Conservation (phyloP, 37 sponge, comb jelly and placozoan genomes). For the Mnemiopsis leidyi region DNA sequence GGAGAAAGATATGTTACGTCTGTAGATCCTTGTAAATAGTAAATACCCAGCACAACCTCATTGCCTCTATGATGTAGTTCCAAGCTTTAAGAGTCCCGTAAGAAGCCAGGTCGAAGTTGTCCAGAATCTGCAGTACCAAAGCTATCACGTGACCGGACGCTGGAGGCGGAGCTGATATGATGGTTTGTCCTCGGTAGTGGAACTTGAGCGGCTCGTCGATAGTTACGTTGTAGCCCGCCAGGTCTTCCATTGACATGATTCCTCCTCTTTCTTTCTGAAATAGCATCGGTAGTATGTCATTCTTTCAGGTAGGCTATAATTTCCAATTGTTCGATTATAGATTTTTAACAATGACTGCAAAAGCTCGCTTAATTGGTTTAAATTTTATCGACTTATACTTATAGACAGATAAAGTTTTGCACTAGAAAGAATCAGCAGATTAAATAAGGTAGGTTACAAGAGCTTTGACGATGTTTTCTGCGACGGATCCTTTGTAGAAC, state of each 20-base stretch:
- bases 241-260: neutral
- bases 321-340: too few relatives aligned
- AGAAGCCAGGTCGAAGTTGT: neutral
- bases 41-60: too few relatives aligned
- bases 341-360: too few relatives aligned
- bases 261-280: neutral
- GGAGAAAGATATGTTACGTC: too few relatives aligned
- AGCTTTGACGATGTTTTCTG: conserved; percentile 20
- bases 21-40: too few relatives aligned
- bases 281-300: too few relatives aligned
- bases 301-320: too few relatives aligned
- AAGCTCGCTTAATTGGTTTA: too few relatives aligned
- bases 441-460: neutral
- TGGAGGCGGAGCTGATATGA: conserved; percentile 1
- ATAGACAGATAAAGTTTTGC: too few relatives aligned
- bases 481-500: neutral
- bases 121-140: neutral
- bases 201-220: neutral
- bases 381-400: too few relatives aligned
- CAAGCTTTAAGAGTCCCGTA: neutral
- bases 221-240: neutral
- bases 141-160: conserved; percentile 17
- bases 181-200: neutral
- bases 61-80: neutral
- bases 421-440: too few relatives aligned